These are phyloP conservation scores for Augochlorella aurata DNA, from an alignment of 2,888 invertebrate species.

Conservation along the genomic window DNA sequence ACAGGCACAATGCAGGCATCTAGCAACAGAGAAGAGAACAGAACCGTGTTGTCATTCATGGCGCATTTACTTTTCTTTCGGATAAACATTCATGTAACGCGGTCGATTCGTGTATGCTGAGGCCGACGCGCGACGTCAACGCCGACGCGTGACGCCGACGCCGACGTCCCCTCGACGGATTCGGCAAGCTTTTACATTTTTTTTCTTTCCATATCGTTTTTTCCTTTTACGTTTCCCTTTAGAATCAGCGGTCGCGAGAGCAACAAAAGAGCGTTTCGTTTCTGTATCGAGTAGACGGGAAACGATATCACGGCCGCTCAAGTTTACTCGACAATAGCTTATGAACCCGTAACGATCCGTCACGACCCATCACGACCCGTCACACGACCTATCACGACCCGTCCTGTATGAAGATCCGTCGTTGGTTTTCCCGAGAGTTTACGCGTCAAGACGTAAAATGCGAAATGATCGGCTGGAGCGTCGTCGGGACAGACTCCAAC, in stretches of 20 bases:
- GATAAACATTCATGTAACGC: constrained; percentile 29
- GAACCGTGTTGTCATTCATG: constrained; percentile 82
- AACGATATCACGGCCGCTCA: background rate
- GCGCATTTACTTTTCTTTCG: constrained; percentile 74
- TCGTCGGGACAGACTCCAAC: constrained; percentile 10
- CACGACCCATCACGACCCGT: too few species aligned
- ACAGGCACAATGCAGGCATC: constrained; percentile 90
- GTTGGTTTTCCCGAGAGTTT: constrained; percentile 23
- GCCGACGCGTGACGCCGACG: background rate
- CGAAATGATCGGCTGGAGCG: constrained; percentile 16
- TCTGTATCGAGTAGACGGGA: background rate
- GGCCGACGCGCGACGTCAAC: background rate
- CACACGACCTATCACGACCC: background rate
- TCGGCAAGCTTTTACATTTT: background rate
- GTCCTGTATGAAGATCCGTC: background rate
- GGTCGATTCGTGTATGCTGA: background rate
- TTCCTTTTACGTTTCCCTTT: background rate
- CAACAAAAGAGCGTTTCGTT: background rate
- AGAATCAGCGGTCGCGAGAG: background rate
- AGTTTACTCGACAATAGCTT: background rate
- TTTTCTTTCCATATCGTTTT: too few species aligned
- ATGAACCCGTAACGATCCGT: background rate
- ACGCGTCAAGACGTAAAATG: constrained; percentile 32
- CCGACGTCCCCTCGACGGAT: background rate
- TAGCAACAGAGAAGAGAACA: constrained; percentile 93